Evolutionary conservation across 2,888 invertebrate genomes (phyloP).

Genomic region (Alviniconcha strummeri): DNA sequence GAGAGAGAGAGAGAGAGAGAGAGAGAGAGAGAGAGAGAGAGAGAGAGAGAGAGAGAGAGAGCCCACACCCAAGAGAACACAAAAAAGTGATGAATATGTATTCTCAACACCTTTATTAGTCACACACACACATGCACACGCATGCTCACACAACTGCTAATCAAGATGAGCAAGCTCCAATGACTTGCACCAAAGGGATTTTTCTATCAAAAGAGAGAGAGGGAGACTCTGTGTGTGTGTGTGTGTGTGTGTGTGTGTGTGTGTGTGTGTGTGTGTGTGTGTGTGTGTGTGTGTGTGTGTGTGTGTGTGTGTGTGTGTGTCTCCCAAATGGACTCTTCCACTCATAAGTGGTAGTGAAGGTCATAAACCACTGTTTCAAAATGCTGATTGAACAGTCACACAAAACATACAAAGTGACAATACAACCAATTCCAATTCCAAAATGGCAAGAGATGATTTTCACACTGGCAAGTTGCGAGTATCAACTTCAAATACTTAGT

Average conservation of each 20-base stretch:
- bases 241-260: constrained; percentile 9
- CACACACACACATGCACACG: neutral
- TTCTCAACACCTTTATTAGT: neutral
- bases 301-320: constrained; percentile 17
- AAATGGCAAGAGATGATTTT: too few species aligned
- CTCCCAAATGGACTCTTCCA: neutral
- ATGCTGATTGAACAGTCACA: too few species aligned
- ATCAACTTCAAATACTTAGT: too few species aligned
- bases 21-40: neutral
- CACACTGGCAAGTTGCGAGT: too few species aligned
- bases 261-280: constrained; percentile 10
- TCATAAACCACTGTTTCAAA: too few species aligned
- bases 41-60: neutral
- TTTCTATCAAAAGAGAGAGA: neutral
- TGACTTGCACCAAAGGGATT: neutral
- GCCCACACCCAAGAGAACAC: too few species aligned
- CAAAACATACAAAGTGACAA: too few species aligned
- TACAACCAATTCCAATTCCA: too few species aligned
- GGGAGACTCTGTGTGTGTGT: neutral
- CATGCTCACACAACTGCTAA: neutral
- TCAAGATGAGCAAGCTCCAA: neutral
- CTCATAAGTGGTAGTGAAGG: too few species aligned
- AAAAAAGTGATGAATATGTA: too few species aligned
- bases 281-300: constrained; percentile 15
- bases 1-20: neutral